Conservation (phyloP, 2,888 invertebrate species). For the Anagyrus pseudococci region DNA sequence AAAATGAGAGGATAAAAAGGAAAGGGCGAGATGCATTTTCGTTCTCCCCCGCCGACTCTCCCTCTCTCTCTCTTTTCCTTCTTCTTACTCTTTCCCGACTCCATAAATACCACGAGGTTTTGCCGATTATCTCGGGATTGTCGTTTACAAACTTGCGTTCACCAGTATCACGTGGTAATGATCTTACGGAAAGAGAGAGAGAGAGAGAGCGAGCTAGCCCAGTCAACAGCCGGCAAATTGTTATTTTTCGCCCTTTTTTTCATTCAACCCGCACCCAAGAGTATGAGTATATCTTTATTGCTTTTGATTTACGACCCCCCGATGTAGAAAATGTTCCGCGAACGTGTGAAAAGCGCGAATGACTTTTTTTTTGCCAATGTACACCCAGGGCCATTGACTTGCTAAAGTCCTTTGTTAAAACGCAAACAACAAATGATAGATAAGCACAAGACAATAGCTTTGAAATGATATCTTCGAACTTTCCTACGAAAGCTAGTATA, state of each 20-base stretch:
- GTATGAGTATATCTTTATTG: slow-evolving; percentile 15
- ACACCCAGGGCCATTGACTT: too few relatives aligned
- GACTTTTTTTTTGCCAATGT: too few relatives aligned
- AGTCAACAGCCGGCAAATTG: background rate
- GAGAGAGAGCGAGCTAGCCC: slow-evolving; percentile 2
- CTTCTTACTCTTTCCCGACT: slow-evolving; percentile 37
- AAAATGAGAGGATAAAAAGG: background rate
- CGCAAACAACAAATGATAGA: too few relatives aligned
- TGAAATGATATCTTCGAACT: too few relatives aligned
- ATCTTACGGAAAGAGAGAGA: slow-evolving; percentile 32
- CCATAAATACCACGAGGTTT: slow-evolving; percentile 45
- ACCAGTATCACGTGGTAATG: slow-evolving; percentile 39
- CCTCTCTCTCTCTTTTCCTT: slow-evolving; percentile 28
- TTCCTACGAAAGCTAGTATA: too few relatives aligned
- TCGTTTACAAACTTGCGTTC: slow-evolving; percentile 43
- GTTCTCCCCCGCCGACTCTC: background rate
- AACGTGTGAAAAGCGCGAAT: too few relatives aligned
- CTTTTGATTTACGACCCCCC: slow-evolving; percentile 25
- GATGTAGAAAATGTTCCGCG: background rate
- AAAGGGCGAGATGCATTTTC: slow-evolving; percentile 8
- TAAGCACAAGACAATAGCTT: too few relatives aligned
- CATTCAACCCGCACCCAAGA: slow-evolving; percentile 15
- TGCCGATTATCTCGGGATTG: slow-evolving; percentile 44
- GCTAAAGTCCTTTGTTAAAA: too few relatives aligned
- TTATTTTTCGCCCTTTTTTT: background rate